phyloP scores from a whole-genome alignment of 1,140 invertebrate genomes.

The Lasioglossum albipes region DNA sequence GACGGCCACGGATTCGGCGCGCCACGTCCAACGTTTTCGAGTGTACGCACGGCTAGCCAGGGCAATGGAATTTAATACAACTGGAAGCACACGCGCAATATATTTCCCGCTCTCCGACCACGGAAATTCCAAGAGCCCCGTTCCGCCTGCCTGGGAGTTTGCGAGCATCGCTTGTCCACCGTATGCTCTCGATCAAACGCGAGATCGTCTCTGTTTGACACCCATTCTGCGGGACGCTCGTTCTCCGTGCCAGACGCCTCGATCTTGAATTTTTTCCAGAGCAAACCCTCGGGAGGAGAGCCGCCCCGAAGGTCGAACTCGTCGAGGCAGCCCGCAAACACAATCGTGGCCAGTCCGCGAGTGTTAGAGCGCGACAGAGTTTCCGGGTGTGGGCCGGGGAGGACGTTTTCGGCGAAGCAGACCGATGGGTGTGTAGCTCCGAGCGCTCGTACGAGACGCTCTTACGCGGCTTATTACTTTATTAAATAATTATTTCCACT shows the following conservation, averaged over 20 bases:
- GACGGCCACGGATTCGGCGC: background rate
- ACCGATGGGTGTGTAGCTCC: background rate
- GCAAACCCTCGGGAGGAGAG: background rate
- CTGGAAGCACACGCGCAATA: conserved; percentile 1
- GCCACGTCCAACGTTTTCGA: background rate
- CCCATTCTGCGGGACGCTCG: background rate
- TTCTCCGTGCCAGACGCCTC: background rate
- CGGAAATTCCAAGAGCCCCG: background rate
- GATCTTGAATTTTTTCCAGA: background rate
- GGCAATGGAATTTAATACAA: conserved; percentile 22
- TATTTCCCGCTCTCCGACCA: background rate
- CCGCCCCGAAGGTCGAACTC: conserved; percentile 1
- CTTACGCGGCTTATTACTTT: no score
- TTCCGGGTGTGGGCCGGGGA: no score
- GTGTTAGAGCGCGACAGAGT: background rate
- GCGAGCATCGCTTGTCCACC: background rate
- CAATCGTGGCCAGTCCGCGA: conserved; percentile 14
- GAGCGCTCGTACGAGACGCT: conserved; percentile 12
- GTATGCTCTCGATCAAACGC: background rate
- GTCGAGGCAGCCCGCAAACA: conserved; percentile 33
- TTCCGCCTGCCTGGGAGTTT: background rate
- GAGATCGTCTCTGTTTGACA: background rate
- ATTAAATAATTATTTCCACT: no score
- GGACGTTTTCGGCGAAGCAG: conserved; percentile 32
- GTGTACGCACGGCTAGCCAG: background rate